Evolutionary conservation across 2,797 vertebrate genomes (phyloP), one percentile per base, ranked within the genome.

Genomic region (Etheostoma nigrum): DNA sequence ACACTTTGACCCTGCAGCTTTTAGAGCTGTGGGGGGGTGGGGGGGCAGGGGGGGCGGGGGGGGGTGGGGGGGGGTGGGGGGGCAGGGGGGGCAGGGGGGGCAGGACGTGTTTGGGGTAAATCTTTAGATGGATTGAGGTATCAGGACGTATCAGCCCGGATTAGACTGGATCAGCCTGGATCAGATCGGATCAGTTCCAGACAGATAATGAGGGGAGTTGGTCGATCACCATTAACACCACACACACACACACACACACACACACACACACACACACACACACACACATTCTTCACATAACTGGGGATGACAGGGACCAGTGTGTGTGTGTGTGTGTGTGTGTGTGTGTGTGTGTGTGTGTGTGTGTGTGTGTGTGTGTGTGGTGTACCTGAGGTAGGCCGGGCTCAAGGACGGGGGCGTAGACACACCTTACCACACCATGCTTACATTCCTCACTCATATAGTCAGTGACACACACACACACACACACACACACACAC

Each of bases 191-290:
- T 88, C 25, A 82, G 64, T 48, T 2, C 11, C 80, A 85, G 86
- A 89, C 84, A 79, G 80, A 75, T 85, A 85, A 88, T 81, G 72
- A 89, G 54, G 82, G 82, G 79, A 83, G 81, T 64, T 68, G 84
- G 69, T 63, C 12, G 47, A 78, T 86, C 66, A 44, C 14, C 1
- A 33, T 58, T 79, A 68, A 74, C 63, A 63, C 75, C 67, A n/a
- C 48, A 63, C 58, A 53, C n/a, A 53, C 51, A 23, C 63, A 67
- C 63, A 52, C 51, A 23, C 21, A 23, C 21, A 23, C 21, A 23
- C 21, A 23, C 21, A 23, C 21, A 23, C 21, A 23, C 21, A 23
- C 21, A 23, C 21, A 23, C 21, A 23, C 21, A 71, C 13, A 72
- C 64, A 64, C 70, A 76, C 67, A 74, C 79, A 86, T 83, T 84